A percentile compares a stretch with the other conserved stretches of the same genome.
These are phyloP conservation scores for Pachypsylla venusta DNA, from an alignment of 1,140 invertebrate genomes.

Conservation along the genomic window DNA sequence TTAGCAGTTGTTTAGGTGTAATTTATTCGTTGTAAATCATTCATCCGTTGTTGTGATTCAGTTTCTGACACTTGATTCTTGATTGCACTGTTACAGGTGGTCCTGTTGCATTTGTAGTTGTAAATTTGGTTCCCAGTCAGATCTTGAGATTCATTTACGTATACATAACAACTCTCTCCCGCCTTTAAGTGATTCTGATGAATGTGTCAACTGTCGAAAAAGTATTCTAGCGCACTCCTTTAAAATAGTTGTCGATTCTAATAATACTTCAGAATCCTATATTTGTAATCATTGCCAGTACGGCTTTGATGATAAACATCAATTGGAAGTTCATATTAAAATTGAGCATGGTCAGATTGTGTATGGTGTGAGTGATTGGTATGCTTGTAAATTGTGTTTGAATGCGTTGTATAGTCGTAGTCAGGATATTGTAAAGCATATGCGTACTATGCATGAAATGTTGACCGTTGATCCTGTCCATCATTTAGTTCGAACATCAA, in stretches of 20 bases:
- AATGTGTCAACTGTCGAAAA: neutral
- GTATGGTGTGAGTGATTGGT: neutral
- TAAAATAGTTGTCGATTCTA: neutral
- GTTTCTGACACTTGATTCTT: too few species aligned
- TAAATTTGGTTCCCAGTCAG: neutral
- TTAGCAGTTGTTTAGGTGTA: too few species aligned
- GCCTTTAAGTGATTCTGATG: neutral
- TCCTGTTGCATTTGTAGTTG: constrained; percentile 8
- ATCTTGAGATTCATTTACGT: neutral
- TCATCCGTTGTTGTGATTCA: too few species aligned
- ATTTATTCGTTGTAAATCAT: too few species aligned
- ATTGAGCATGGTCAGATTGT: constrained; percentile 1
- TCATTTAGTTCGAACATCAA: neutral
- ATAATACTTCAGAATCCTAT: neutral
- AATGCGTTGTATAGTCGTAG: neutral
- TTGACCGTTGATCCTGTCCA: neutral
- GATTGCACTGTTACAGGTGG: too few species aligned
- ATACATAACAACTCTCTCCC: neutral
- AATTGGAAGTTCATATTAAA: constrained; percentile 2
- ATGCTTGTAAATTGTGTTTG: neutral
- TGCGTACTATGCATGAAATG: neutral
- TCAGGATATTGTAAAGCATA: constrained; percentile 2
- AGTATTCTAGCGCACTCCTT: neutral
- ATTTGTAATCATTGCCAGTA: neutral
- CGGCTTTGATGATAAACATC: neutral